Evolutionary conservation across 2,888 invertebrate genomes (phyloP).

Genomic region (Oegoconia quadripuncta): DNA sequence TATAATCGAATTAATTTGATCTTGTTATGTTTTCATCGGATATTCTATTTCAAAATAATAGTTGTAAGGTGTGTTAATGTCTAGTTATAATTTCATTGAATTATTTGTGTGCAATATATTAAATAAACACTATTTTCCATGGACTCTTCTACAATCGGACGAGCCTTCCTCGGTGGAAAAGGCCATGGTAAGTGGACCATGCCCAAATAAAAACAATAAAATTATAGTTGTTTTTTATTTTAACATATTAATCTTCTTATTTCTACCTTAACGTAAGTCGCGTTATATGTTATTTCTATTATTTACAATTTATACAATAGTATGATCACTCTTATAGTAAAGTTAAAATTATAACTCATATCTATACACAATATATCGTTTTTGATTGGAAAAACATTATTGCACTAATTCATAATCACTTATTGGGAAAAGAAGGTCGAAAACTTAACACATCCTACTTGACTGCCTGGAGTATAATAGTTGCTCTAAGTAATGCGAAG

Average conservation of each 20-base stretch:
- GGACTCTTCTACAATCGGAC: slow-evolving; percentile 69
- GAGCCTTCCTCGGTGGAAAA: slow-evolving; percentile 67
- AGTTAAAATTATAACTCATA: neutral
- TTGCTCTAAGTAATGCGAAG: too few species aligned
- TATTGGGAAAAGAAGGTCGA: too few species aligned
- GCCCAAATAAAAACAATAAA: slow-evolving; percentile 57
- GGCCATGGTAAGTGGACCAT: slow-evolving; percentile 71
- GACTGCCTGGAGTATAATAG: too few species aligned
- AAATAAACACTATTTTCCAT: slow-evolving; percentile 71
- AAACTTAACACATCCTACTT: too few species aligned
- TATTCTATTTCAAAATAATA: slow-evolving; percentile 20
- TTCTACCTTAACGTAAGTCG: neutral
- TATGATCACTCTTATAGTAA: neutral
- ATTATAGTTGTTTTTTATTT: slow-evolving; percentile 44
- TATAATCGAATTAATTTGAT: slow-evolving; percentile 11
- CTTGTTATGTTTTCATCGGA: slow-evolving; percentile 17
- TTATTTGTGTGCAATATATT: slow-evolving; percentile 55
- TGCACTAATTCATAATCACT: too few species aligned
- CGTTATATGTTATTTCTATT: slow-evolving; percentile 7
- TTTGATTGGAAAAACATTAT: too few species aligned
- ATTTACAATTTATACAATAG: slow-evolving; percentile 20
- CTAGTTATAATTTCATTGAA: slow-evolving; percentile 36
- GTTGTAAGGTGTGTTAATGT: slow-evolving; percentile 29
- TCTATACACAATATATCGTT: neutral
- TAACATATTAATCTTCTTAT: slow-evolving; percentile 9